These are phyloP conservation scores for Synergus gifuensis DNA, from an alignment of 2,888 invertebrate genomes.

Conservation along the genomic window DNA sequence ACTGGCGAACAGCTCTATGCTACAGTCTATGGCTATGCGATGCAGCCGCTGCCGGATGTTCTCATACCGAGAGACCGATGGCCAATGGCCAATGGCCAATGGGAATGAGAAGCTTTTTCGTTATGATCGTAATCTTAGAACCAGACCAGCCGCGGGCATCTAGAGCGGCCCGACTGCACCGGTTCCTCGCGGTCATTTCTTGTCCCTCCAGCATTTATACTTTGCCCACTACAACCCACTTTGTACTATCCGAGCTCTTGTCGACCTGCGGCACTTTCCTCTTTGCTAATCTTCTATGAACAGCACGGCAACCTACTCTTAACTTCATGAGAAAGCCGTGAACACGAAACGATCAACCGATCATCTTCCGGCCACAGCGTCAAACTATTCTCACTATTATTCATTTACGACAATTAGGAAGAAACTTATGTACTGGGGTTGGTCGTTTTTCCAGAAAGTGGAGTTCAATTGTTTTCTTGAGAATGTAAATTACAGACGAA, in stretches of 20 bases:
- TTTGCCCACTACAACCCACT: conserved; percentile 26
- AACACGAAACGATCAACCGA: conserved; percentile 51
- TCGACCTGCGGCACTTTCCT: conserved; percentile 43
- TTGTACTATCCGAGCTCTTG: conserved; percentile 49
- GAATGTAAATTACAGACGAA: not conserved
- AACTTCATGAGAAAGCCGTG: not conserved
- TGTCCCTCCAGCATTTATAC: conserved; percentile 43
- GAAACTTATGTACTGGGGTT: not conserved
- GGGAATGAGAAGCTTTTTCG: conserved; percentile 69
- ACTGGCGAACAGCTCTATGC: conserved; percentile 57
- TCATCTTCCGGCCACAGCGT: conserved; percentile 40
- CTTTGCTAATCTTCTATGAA: conserved; percentile 43
- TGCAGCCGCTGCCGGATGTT: conserved; percentile 64
- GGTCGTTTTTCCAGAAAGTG: not conserved
- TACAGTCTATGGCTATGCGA: conserved; percentile 56
- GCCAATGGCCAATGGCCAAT: conserved; percentile 63
- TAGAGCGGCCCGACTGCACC: conserved; percentile 60
- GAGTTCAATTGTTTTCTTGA: not conserved
- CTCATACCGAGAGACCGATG: conserved; percentile 57
- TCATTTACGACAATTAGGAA: not conserved
- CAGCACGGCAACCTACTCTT: conserved; percentile 37
- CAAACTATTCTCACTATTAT: conserved; percentile 17
- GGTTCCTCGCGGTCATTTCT: conserved; percentile 57
- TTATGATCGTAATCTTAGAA: conserved; percentile 73
- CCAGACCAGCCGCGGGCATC: conserved; percentile 68